Conservation (phyloP, 1,140 invertebrate species). For the Drosophila mojavensis region DNA sequence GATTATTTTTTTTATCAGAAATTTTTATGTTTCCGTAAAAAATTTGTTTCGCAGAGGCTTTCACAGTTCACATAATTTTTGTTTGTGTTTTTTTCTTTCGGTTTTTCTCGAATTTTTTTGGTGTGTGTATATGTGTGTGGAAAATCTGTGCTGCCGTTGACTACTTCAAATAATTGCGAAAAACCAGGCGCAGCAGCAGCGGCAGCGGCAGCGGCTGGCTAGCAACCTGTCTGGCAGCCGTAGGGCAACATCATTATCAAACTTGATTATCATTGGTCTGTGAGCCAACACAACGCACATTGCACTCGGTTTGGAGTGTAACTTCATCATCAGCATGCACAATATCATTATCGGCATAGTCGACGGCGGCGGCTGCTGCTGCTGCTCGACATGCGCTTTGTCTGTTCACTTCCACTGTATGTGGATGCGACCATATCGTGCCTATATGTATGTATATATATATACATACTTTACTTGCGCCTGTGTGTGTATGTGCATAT, state of each 20-base stretch:
- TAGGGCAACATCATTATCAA: constrained; percentile 68
- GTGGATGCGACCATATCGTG: constrained; percentile 37
- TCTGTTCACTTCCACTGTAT: constrained; percentile 65
- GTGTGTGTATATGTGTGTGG: constrained; percentile 22
- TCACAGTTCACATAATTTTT: not conserved
- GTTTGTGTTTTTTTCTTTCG: not conserved
- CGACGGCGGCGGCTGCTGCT: constrained; percentile 9
- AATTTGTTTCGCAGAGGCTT: not conserved
- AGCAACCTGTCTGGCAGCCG: constrained; percentile 52
- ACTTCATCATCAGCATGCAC: constrained; percentile 14
- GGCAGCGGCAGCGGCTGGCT: constrained; percentile 7
- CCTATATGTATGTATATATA: constrained; percentile 18
- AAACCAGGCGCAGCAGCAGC: constrained; percentile 24
- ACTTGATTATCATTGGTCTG: constrained; percentile 57
- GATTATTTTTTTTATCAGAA: not conserved
- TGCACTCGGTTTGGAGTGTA: constrained; percentile 50
- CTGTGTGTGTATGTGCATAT: constrained; percentile 4
- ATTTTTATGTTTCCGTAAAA: not conserved
- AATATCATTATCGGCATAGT: constrained; percentile 13
- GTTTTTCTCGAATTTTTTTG: constrained; percentile 4
- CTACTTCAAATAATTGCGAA: constrained; percentile 66
- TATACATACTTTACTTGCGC: not conserved
- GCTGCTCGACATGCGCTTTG: constrained; percentile 65
- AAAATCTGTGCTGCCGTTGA: constrained; percentile 55
- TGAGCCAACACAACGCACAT: constrained; percentile 37